Conservation (phyloP, 2,113 vertebrate genomes). For the Phylloscopus trochiloides region DNA sequence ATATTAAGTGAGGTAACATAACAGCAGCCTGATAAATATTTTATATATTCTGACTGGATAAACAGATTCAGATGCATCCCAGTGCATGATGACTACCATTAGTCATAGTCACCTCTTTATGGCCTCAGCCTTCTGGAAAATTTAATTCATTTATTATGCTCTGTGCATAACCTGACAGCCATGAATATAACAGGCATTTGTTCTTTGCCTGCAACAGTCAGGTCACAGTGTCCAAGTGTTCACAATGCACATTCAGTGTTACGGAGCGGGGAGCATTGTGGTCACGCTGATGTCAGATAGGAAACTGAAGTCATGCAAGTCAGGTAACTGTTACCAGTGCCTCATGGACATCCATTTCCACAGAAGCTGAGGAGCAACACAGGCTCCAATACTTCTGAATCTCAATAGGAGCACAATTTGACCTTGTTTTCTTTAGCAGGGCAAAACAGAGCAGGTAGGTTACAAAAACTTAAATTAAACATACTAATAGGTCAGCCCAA, state of each 20-base stretch:
- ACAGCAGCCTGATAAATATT: neutral
- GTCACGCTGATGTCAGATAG: neutral
- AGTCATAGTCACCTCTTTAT: conserved; percentile 8
- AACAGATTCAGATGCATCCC: neutral
- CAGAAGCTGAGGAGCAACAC: neutral
- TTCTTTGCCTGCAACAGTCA: neutral
- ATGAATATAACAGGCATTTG: neutral
- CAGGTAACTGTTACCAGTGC: neutral
- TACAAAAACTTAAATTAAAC: neutral
- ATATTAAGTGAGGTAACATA: neutral
- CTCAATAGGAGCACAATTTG: neutral
- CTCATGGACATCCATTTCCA: neutral
- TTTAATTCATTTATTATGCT: neutral
- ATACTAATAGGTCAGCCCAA: neutral
- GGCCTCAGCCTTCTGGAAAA: conserved; percentile 7
- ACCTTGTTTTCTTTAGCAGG: neutral
- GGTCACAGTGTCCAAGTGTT: neutral
- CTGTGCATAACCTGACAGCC: neutral
- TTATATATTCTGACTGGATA: neutral
- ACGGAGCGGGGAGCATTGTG: neutral
- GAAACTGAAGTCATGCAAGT: neutral
- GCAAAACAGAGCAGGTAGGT: neutral
- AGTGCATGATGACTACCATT: neutral
- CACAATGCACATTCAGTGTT: neutral
- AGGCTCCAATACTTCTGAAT: neutral